phyloP scores from a whole-genome alignment of 1,140 invertebrate species.

The Wiebesia pumilae region DNA sequence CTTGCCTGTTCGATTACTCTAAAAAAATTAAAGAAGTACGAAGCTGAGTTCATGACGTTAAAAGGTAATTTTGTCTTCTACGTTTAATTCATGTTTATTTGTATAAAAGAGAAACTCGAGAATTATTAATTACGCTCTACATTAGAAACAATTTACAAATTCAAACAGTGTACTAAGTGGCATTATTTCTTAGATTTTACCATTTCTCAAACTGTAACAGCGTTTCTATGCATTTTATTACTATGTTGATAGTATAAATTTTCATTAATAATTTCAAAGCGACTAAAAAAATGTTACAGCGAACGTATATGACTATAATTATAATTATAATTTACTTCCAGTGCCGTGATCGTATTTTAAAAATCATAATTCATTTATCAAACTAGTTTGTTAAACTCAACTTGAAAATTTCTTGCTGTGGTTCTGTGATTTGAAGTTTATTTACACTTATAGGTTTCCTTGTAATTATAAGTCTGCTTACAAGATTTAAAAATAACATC shows the following conservation, averaged over 20 bases:
- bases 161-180: neutral
- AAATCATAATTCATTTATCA: neutral
- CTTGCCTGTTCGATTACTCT: conserved; percentile 93
- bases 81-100: conserved; percentile 61
- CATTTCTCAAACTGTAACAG: neutral
- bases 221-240: conserved; percentile 3
- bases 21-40: conserved; percentile 96
- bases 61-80: conserved; percentile 82
- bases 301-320: neutral
- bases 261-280: neutral
- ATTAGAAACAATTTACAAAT: neutral
- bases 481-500: neutral
- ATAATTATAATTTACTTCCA: conserved; percentile 2
- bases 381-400: neutral
- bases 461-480: neutral
- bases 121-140: neutral
- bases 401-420: neutral
- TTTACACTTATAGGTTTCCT: neutral
- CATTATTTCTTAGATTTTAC: neutral
- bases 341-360: neutral
- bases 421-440: neutral
- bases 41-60: conserved; percentile 90
- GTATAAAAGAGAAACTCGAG: neutral
- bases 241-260: conserved; percentile 7
- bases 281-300: neutral